A percentile compares a stretch with the other conserved stretches of the same genome.
These are phyloP conservation scores for Coreoperca whiteheadi DNA, from an alignment of 2,113 vertebrate genomes.

Conservation along the genomic window DNA sequence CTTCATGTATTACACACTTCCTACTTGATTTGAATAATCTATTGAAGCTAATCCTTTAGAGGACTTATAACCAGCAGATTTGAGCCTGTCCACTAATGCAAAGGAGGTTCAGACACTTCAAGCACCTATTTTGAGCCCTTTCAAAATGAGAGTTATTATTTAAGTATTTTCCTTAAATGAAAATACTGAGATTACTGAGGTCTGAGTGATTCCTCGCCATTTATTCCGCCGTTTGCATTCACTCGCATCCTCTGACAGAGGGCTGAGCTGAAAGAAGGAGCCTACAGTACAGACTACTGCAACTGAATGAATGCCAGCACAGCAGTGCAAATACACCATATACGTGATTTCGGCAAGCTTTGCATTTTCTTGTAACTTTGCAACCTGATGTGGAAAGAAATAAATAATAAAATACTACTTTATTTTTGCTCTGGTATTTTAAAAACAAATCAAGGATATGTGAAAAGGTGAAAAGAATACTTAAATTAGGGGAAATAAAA, in stretches of 20 bases:
- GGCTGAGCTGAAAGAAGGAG: constrained; percentile 5
- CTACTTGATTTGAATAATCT: constrained; percentile 23
- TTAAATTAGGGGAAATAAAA: not conserved
- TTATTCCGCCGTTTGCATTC: constrained; percentile 1
- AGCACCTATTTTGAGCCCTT: not conserved
- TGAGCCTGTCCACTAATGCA: constrained; percentile 16
- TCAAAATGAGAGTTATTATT: constrained; percentile 9
- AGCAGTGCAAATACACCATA: not conserved
- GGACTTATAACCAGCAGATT: constrained; percentile 4
- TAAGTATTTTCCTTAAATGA: constrained; percentile 1
- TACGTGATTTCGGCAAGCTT: not conserved
- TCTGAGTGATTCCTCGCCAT: constrained; percentile 42
- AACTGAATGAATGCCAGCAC: not conserved
- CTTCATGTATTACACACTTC: constrained; percentile 37
- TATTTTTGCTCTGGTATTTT: not conserved
- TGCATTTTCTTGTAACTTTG: not conserved
- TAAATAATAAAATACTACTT: not conserved
- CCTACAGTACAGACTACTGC: not conserved
- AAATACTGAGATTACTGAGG: constrained; percentile 32
- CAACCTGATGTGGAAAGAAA: not conserved
- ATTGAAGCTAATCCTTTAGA: constrained; percentile 30
- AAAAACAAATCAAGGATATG: not conserved
- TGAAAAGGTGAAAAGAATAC: not conserved
- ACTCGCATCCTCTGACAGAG: constrained; percentile 16
- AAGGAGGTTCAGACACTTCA: not conserved